Base-by-base conservation (phyloP, 2,797 vertebrate species). In the Sphenodon punctatus region DNA sequence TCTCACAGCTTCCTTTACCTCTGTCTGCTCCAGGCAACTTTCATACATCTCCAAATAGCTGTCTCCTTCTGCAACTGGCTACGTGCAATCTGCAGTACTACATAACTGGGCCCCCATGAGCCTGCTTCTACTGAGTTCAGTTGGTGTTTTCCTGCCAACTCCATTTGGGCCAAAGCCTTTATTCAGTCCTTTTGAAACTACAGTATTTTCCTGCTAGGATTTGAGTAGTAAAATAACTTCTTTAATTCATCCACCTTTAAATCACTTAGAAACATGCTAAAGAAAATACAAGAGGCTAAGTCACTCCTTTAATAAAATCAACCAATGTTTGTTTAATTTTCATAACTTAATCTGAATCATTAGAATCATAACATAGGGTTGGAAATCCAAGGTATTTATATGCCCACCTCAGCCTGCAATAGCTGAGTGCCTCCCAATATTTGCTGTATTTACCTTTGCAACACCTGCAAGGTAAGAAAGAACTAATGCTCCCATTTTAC, bases 151-250 rank as follows among this genome's bases (percentile, higher is more conserved):
- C 20, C 42, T 67, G 30, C 59, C 64, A 16, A n/a, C 22, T 43
- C 22, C 48, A 17, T 10, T 36, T 39, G 42, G 4, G 23, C 3
- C 67, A 80, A 65, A 39, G 1, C 5, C n/a, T 41, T 56, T 25
- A 1, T 25, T 71, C 63, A n/a, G 20, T 19, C 3, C 63, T 71
- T 74, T 13, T 42, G 72, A 76, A 85, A 80, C 78, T 69, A 64
- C 1, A 64, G 36, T 61, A 56, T 39, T 72, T 84, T 58, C 55
- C 12, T 0, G 0, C 23, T 85, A 36, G 73, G 32, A 76, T 30
- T 49, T 82, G 84, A 67, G 64, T 43, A n/a, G 89, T 89, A 78
- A 84, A 56, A 84, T 43, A 71, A 66, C 58, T 10, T 30, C n/a
- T n/a, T 30, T 17, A 16, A 30, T 30, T 17, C 30, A 30, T 10